Percentiles rank a stretch among this genome's conserved stretches.
These are phyloP conservation scores for Gobio occitaniae DNA, from an alignment of 2,797 vertebrate genomes.

Conservation along the genomic window DNA sequence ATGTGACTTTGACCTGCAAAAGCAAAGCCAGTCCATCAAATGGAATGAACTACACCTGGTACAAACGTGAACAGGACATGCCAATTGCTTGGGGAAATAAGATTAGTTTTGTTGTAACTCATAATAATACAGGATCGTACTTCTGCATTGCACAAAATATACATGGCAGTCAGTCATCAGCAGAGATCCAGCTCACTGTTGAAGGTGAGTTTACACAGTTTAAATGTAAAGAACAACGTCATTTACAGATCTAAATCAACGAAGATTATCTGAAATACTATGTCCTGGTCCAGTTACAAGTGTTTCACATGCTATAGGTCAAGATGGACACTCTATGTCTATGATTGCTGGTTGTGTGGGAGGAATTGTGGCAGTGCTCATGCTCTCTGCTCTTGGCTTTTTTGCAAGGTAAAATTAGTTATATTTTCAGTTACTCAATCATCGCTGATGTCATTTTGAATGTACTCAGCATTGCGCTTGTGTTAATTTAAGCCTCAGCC, in stretches of 20 bases:
- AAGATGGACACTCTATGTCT: background rate
- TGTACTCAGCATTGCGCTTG: background rate
- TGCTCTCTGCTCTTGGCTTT: background rate
- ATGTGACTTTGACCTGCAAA: constrained; percentile 69
- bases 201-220: background rate
- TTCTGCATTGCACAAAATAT: constrained; percentile 60
- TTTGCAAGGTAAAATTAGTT: background rate
- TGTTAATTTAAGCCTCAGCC: background rate
- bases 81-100: background rate
- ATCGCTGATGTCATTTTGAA: background rate
- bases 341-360: background rate
- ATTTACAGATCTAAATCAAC: background rate
- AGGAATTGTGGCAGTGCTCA: background rate
- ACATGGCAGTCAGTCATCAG: background rate
- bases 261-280: background rate
- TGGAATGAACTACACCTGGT: constrained; percentile 66
- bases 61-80: constrained; percentile 29
- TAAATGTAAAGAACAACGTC: background rate
- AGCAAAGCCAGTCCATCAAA: constrained; percentile 67
- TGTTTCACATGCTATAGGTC: background rate
- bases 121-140: constrained; percentile 40
- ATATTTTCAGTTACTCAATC: background rate
- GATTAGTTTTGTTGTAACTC: constrained; percentile 35
- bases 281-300: background rate
- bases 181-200: background rate